Conservation (phyloP, 1,140 invertebrate species). For the Manduca sexta region DNA sequence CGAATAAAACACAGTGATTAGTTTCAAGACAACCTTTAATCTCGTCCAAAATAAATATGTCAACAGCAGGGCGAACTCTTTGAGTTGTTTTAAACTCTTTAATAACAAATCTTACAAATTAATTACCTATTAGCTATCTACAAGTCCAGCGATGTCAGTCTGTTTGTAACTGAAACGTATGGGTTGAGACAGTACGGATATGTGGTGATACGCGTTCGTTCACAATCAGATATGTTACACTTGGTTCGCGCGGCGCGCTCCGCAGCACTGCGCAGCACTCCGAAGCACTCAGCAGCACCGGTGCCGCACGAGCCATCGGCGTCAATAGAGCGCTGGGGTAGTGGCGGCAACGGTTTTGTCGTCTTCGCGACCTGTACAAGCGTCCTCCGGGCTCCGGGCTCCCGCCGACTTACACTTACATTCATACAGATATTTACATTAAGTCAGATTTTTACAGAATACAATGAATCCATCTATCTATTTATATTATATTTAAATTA, state of each 20-base stretch:
- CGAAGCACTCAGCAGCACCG: too few species aligned
- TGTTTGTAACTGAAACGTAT: constrained; percentile 9
- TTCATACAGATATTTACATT: constrained; percentile 56
- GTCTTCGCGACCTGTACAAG: too few species aligned
- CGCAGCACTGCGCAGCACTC: too few species aligned
- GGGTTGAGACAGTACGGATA: too few species aligned
- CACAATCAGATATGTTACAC: too few species aligned
- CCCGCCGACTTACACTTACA: constrained; percentile 20
- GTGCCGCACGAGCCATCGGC: too few species aligned
- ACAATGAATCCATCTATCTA: constrained; percentile 40
- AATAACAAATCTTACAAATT: constrained; percentile 64
- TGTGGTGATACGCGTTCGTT: too few species aligned
- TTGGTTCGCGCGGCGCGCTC: too few species aligned
- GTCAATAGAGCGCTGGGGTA: too few species aligned
- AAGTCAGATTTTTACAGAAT: constrained; percentile 39
- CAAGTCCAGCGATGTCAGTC: constrained; percentile 24
- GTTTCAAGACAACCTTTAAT: constrained; percentile 69
- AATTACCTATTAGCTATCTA: constrained; percentile 24
- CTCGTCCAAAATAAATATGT: constrained; percentile 66
- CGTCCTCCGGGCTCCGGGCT: too few species aligned
- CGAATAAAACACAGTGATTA: constrained; percentile 34
- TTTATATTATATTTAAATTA: constrained; percentile 19
- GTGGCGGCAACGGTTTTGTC: too few species aligned
- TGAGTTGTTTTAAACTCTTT: constrained; percentile 64
- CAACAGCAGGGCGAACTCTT: constrained; percentile 70